A percentile compares a stretch with the other conserved stretches of the same genome.
These are phyloP conservation scores for Bilobella aurantiaca DNA, from an alignment of 1,140 invertebrate species.

Conservation along the genomic window DNA sequence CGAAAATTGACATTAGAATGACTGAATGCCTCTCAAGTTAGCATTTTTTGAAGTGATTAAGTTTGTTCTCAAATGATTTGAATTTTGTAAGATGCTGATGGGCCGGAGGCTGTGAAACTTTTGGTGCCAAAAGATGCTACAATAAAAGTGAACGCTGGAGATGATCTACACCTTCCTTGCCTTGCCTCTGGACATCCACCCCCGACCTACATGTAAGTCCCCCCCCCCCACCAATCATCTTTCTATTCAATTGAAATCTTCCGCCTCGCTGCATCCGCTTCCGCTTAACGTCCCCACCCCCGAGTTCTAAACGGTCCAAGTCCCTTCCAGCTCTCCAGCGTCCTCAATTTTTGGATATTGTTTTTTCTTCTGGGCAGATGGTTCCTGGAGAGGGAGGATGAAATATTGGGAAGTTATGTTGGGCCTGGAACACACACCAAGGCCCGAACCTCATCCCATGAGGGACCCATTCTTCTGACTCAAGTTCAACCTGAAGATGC, in stretches of 20 bases:
- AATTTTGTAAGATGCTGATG: background rate
- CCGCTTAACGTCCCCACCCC: background rate
- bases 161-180: conserved; percentile 59
- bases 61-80: background rate
- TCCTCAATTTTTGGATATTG: background rate
- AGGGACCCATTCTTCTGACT: conserved; percentile 34
- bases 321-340: background rate
- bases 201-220: conserved; percentile 56
- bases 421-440: background rate
- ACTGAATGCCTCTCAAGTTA: background rate
- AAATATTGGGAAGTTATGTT: conserved; percentile 19
- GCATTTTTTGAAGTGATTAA: background rate
- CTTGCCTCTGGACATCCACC: conserved; percentile 65
- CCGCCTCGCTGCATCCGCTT: background rate
- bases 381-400: conserved; percentile 27
- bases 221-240: background rate
- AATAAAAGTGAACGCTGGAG: conserved; percentile 53
- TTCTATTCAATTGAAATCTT: background rate
- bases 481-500: conserved; percentile 62
- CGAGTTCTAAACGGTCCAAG: background rate
- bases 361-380: conserved; percentile 19
- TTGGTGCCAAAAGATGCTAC: conserved; percentile 56
- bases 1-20: background rate
- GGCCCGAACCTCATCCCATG: conserved; percentile 11
- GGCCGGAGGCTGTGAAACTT: conserved; percentile 48